Conservation (phyloP, 23 tunicate species). For the Styela clava region DNA sequence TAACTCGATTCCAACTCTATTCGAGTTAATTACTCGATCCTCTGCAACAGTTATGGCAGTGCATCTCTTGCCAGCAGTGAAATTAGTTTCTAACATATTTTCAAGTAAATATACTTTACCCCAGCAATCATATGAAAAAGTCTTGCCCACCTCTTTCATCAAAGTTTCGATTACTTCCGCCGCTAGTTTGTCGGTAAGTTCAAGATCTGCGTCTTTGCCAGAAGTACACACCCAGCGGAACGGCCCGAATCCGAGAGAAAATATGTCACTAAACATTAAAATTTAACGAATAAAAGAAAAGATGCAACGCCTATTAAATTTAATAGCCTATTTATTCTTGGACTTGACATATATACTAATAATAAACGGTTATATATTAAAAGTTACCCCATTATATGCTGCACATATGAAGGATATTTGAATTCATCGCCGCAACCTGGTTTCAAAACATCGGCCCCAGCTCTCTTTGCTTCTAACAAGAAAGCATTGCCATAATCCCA, state of each 20-base stretch:
- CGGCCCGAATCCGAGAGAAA: conserved; percentile 97
- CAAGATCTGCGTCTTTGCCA: conserved; percentile 46
- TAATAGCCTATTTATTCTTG: neutral
- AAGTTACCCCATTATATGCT: conserved; percentile 95
- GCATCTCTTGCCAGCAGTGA: neutral
- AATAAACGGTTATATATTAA: neutral
- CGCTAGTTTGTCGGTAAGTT: conserved; percentile 61
- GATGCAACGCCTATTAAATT: neutral
- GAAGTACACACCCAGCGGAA: conserved; percentile 99
- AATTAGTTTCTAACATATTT: neutral
- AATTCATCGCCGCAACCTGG: conserved; percentile 54
- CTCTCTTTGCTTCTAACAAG: conserved; percentile 72
- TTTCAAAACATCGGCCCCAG: conserved; percentile 76
- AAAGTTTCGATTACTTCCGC: conserved; percentile 53
- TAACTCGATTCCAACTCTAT: too few species aligned
- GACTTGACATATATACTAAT: neutral
- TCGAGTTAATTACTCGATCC: too few species aligned
- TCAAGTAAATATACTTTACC: neutral
- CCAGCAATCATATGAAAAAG: neutral
- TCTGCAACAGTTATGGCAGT: too few species aligned
- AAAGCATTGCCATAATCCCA: conserved; percentile 99
- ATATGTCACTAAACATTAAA: conserved; percentile 61
- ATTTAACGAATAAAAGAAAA: neutral
- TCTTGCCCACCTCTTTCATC: conserved; percentile 45
- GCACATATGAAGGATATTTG: conserved; percentile 88